Evolutionary conservation across 2,113 vertebrate species (phyloP).

Genomic region (Rhabdornis inornatus): DNA sequence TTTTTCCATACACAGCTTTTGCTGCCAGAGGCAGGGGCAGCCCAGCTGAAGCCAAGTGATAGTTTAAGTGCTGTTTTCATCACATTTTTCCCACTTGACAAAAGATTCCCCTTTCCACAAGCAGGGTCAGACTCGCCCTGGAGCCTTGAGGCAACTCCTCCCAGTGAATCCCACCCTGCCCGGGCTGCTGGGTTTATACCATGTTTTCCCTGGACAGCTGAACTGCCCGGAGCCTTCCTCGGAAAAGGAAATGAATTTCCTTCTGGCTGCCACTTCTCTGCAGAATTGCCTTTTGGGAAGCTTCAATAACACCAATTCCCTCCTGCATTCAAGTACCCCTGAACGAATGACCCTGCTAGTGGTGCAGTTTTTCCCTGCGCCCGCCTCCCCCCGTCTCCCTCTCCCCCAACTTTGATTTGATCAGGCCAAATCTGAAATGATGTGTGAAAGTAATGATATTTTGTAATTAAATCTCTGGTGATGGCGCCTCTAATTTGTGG

Average conservation of each 20-base stretch:
- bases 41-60: neutral
- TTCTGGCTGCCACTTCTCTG: neutral
- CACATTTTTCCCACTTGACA: neutral
- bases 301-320: slow-evolving; percentile 41
- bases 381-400: slow-evolving; percentile 21
- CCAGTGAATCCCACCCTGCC: neutral
- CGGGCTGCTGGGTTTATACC: fast-evolving
- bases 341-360: slow-evolving; percentile 75
- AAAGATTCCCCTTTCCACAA: neutral
- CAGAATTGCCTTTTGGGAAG: slow-evolving; percentile 58
- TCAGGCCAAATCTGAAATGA: slow-evolving; percentile 85
- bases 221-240: neutral
- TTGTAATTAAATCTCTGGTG: slow-evolving; percentile 86
- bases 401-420: slow-evolving; percentile 78
- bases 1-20: neutral
- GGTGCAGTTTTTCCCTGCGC: slow-evolving; percentile 67
- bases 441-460: slow-evolving; percentile 87
- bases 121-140: neutral
- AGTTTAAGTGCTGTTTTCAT: neutral
- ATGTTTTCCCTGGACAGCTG: neutral
- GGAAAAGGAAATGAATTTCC: slow-evolving; percentile 15
- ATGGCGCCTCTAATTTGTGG: slow-evolving; percentile 80
- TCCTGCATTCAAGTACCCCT: slow-evolving; percentile 52
- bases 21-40: neutral
- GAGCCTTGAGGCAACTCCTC: neutral